phyloP scores from a whole-genome alignment of 2,888 invertebrate species.

The Sinhomidia bicolor region DNA sequence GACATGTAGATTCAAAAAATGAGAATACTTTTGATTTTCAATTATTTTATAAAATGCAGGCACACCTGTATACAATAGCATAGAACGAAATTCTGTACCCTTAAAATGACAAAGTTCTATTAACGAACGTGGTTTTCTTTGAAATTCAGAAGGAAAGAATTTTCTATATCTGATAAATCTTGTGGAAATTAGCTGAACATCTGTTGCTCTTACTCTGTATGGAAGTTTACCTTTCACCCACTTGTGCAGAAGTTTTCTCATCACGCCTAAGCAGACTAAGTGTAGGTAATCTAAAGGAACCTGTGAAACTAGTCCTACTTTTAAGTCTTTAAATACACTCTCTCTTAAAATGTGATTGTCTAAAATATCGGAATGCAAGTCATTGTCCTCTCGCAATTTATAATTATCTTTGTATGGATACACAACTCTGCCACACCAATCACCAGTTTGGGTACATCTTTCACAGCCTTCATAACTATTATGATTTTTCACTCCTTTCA shows the following conservation, averaged over 20 bases:
- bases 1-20: conserved; percentile 43
- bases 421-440: conserved; percentile 41
- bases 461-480: conserved; percentile 56
- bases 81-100: background rate
- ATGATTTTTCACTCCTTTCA: conserved; percentile 45
- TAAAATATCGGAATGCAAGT: background rate
- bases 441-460: conserved; percentile 32
- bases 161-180: background rate
- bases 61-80: conserved; percentile 51
- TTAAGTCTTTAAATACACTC: background rate
- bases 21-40: background rate
- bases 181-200: background rate
- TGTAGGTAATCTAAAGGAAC: conserved; percentile 58
- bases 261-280: conserved; percentile 47
- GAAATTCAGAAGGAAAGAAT: conserved; percentile 44
- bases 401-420: background rate
- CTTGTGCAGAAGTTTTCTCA: background rate
- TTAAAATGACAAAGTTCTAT: conserved; percentile 43
- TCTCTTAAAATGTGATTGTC: background rate
- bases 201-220: background rate
- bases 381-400: background rate
- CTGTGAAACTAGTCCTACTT: conserved; percentile 31
- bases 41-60: conserved; percentile 5
- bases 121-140: conserved; percentile 31
- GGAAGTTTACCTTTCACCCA: conserved; percentile 56